Evolutionary conservation across 2,797 vertebrate species (phyloP), one percentile per base, ranked within the genome.

Genomic region (Cryptoprocta ferox): DNA sequence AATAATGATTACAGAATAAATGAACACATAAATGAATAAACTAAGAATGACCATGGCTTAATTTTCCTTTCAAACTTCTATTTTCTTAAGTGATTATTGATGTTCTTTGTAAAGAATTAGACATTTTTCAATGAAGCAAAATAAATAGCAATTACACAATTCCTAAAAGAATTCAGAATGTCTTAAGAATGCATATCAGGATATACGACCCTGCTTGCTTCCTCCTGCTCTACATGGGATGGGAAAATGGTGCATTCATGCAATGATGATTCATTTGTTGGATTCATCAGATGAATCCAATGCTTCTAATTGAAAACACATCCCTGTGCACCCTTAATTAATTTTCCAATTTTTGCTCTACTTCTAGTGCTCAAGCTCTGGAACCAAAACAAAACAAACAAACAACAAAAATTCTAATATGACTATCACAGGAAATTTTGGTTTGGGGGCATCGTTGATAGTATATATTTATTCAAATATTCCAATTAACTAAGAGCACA

Each of bases 1-100:
- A 91, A 63, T 56, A 92, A 78, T 53, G 35, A 66, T 45, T 56
- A 10, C 19, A 94, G 14, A 91, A 84, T 61, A 37, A 37, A 48
- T 65, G 30, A 83, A 78, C 9, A 91, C 15, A 82, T 35, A 82
- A 65, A 66, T n/a, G n/a, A 78, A 92, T 42, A 3, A 89, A 89
- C 28, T 63, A 16, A 53, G 86, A 83, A 68, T 66, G n/a, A 66
- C 5, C 35, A 88, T 4, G 6, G 5, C 91, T 91, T 93, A 93
- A 70, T 71, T 93, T 89, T 80, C 30, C 92, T 73, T 80, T 90
- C n/a, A 76, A 89, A 39, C 9, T 92, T 78, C 66, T 81, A n/a
- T 32, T 87, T 91, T n/a, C 39, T 50, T 73, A 88, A 81, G 76
- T 4, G 59, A 82, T 56, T 85, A 35, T 24, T 89, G 37, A 28